These are phyloP conservation scores for Agonopterix alstromeriana DNA, from an alignment of 2,888 invertebrate species.

Conservation along the genomic window DNA sequence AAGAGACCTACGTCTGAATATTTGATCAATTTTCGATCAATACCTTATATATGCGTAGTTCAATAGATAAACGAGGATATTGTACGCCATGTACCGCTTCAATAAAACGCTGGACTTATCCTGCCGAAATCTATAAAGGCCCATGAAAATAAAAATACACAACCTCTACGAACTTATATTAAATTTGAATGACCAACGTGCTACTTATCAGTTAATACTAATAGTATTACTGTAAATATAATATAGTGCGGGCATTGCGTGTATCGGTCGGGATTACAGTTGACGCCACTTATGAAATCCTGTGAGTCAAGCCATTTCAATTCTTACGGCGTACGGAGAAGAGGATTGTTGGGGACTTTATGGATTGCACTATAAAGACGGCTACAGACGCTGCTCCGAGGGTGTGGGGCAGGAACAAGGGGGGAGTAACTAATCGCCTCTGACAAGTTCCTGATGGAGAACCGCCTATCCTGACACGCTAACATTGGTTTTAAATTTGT, in stretches of 20 bases:
- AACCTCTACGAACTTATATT: too few relatives aligned
- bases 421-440: conserved; percentile 46
- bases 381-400: conserved; percentile 24
- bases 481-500: not conserved
- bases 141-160: too few relatives aligned
- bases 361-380: conserved; percentile 39
- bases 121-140: too few relatives aligned
- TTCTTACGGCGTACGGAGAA: too few relatives aligned
- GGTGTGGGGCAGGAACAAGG: conserved; percentile 12
- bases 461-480: conserved; percentile 5
- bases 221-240: not conserved
- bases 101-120: too few relatives aligned
- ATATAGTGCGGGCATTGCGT: conserved; percentile 55
- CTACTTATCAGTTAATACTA: not conserved
- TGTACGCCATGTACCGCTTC: too few relatives aligned
- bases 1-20: too few relatives aligned
- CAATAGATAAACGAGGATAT: too few relatives aligned
- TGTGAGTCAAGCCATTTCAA: too few relatives aligned
- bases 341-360: not conserved
- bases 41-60: too few relatives aligned
- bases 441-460: conserved; percentile 50
- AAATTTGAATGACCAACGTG: not conserved
- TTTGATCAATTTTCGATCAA: too few relatives aligned
- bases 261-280: conserved; percentile 16
- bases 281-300: too few relatives aligned